Evolutionary conservation across 2,797 vertebrate genomes (phyloP).

Genomic region (Bovichtus diacanthus): DNA sequence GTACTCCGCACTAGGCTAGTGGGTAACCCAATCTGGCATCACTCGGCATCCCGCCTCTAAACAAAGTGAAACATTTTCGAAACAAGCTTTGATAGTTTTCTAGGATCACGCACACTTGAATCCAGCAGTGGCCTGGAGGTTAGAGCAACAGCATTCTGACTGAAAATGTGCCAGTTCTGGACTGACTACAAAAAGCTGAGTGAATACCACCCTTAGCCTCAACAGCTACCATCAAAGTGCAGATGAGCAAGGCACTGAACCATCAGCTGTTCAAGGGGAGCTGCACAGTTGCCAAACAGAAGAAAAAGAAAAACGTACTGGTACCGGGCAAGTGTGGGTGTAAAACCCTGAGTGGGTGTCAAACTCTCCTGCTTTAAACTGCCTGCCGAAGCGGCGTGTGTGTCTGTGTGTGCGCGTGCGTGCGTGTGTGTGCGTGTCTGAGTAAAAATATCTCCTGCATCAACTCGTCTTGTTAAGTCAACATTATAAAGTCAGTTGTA

Average conservation of each 20-base stretch:
- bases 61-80: slow-evolving; percentile 54
- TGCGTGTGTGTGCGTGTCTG: too few relatives aligned
- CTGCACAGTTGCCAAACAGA: slow-evolving; percentile 39
- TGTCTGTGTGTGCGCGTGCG: not conserved
- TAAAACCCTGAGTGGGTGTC: slow-evolving; percentile 53
- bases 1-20: slow-evolving; percentile 9
- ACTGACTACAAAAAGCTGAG: slow-evolving; percentile 47
- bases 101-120: slow-evolving; percentile 44
- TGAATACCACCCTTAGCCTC: slow-evolving; percentile 44
- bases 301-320: slow-evolving; percentile 6
- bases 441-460: slow-evolving; percentile 23
- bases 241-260: slow-evolving; percentile 62
- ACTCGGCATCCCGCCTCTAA: slow-evolving; percentile 34
- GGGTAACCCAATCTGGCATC: slow-evolving; percentile 38
- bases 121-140: slow-evolving; percentile 41
- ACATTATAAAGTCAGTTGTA: slow-evolving; percentile 43
- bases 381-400: slow-evolving; percentile 23
- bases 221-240: slow-evolving; percentile 52
- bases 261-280: slow-evolving; percentile 45
- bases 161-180: slow-evolving; percentile 59
- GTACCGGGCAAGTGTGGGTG: slow-evolving; percentile 21
- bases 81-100: slow-evolving; percentile 55
- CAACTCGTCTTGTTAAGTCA: slow-evolving; percentile 29
- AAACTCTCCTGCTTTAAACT: slow-evolving; percentile 38
- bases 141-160: slow-evolving; percentile 44